These are phyloP conservation scores for Cyprinodon variegatus DNA, from an alignment of 2,113 vertebrate species.

Conservation along the genomic window DNA sequence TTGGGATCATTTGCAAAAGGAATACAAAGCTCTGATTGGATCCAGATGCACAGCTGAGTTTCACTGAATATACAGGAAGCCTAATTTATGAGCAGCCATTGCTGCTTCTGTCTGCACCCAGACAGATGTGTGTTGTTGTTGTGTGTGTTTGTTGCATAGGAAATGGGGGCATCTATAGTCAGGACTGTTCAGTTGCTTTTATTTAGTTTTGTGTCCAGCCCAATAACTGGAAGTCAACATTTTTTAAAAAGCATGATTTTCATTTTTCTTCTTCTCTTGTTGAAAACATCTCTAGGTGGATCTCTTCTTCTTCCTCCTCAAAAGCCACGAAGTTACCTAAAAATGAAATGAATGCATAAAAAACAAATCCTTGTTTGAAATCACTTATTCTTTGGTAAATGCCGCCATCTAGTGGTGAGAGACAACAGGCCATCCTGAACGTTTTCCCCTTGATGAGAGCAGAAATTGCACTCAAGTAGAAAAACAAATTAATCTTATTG, in stretches of 20 bases:
- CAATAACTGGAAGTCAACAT: neutral
- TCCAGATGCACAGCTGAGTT: slow-evolving; percentile 77
- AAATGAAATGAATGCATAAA: neutral
- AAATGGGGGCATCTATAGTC: slow-evolving; percentile 52
- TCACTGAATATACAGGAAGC: slow-evolving; percentile 73
- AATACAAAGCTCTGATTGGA: slow-evolving; percentile 76
- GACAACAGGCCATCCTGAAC: neutral
- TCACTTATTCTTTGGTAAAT: neutral
- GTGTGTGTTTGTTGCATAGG: slow-evolving; percentile 20
- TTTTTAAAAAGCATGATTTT: neutral
- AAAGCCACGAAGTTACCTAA: neutral
- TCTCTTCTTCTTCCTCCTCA: slow-evolving; percentile 7
- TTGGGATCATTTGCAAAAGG: slow-evolving; percentile 78
- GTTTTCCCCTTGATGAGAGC: neutral
- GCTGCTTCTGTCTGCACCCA: slow-evolving; percentile 71
- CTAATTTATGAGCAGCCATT: slow-evolving; percentile 76
- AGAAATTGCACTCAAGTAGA: too few species aligned
- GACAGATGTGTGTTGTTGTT: slow-evolving; percentile 47
- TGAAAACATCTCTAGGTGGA: neutral
- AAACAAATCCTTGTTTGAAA: neutral
- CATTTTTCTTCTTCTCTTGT: neutral
- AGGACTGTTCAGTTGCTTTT: slow-evolving; percentile 46
- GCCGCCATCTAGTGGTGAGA: slow-evolving; percentile 64
- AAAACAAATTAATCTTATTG: neutral
- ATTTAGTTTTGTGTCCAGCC: slow-evolving; percentile 12